Conservation (phyloP, 92 coral and sea anemone species). For the Actinernus sp. region DNA sequence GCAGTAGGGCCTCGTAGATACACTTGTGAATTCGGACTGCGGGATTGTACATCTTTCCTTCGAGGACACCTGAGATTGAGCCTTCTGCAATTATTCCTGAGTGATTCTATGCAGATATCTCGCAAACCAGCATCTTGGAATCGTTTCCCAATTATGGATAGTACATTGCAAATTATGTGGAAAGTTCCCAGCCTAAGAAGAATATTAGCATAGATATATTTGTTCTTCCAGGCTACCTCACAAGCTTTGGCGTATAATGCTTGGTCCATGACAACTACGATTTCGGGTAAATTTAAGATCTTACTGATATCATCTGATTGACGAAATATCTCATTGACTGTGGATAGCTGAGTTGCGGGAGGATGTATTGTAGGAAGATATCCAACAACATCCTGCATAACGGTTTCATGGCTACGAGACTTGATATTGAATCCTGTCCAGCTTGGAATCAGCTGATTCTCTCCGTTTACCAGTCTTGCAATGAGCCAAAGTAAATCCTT, state of each 20-base stretch:
- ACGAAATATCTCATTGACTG: no score
- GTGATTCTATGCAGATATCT: no score
- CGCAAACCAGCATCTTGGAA: no score
- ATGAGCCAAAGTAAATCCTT: slow-evolving; percentile 44
- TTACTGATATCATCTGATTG: slow-evolving; percentile 28
- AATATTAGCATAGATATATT: no score
- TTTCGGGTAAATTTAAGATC: slow-evolving; percentile 18
- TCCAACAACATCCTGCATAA: slow-evolving; percentile 44
- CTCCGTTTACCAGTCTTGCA: slow-evolving; percentile 8
- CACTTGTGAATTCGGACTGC: no score
- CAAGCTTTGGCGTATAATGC: no score
- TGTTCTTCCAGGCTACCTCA: no score
- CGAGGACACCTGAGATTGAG: slow-evolving; percentile 19
- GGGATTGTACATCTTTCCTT: no score
- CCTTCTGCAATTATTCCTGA: slow-evolving; percentile 39
- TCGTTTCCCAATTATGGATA: no score
- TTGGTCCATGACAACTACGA: slow-evolving; percentile 59
- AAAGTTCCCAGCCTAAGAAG: no score
- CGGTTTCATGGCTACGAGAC: slow-evolving; percentile 20
- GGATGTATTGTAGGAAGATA: slow-evolving; percentile 56
- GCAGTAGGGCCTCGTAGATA: no score
- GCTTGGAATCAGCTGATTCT: slow-evolving; percentile 31
- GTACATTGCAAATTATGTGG: no score
- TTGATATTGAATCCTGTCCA: slow-evolving; percentile 63
- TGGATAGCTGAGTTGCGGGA: slow-evolving; percentile 38